phyloP scores from a whole-genome alignment of 2,113 vertebrate genomes.

The Cololabis saira region DNA sequence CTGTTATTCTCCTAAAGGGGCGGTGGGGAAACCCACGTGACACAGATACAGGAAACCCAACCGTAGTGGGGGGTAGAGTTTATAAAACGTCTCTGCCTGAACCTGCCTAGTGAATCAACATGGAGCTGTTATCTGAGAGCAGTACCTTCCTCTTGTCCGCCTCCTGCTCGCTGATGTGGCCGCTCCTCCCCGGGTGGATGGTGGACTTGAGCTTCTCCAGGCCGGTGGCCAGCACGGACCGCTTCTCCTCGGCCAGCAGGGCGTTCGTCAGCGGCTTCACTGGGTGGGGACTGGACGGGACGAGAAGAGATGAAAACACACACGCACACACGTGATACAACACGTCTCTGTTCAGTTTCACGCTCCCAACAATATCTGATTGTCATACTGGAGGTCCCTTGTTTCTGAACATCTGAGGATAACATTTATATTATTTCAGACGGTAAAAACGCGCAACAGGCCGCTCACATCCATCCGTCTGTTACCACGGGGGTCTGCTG shows the following conservation, averaged over 20 bases:
- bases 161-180: conserved; percentile 77
- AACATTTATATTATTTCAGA: too few species aligned
- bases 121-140: too few species aligned
- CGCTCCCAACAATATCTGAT: not conserved
- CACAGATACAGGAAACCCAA: too few species aligned
- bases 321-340: not conserved
- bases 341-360: not conserved
- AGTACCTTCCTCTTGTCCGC: conserved; percentile 84
- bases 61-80: too few species aligned
- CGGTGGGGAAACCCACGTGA: too few species aligned
- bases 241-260: conserved; percentile 78
- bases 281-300: conserved; percentile 85
- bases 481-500: too few species aligned
- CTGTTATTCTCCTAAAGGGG: too few species aligned
- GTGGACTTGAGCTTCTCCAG: conserved; percentile 89
- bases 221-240: conserved; percentile 83
- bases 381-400: conserved; percentile 39
- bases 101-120: too few species aligned
- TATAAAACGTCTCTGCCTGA: too few species aligned
- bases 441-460: too few species aligned
- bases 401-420: not conserved
- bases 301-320: conserved; percentile 2
- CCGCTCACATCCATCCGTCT: too few species aligned
- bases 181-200: conserved; percentile 81
- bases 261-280: conserved; percentile 90